phyloP scores from a whole-genome alignment of 2,888 invertebrate species.

The Hanleya hanleyi region DNA sequence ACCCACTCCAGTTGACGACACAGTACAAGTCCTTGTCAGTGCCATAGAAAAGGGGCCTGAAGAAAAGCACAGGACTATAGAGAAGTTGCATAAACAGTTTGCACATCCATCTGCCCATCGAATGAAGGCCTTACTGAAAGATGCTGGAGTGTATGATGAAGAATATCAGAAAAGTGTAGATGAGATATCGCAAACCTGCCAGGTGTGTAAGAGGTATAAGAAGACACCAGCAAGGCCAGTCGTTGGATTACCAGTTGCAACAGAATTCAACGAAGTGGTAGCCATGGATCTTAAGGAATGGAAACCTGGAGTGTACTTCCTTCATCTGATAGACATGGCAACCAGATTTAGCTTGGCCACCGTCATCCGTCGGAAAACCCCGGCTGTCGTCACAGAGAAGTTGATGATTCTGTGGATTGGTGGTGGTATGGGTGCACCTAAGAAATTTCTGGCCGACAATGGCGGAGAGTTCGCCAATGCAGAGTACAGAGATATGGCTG shows the following conservation, averaged over 20 bases:
- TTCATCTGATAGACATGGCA: slow-evolving; percentile 29
- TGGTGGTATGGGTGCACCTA: slow-evolving; percentile 22
- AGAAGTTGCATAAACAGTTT: slow-evolving; percentile 5
- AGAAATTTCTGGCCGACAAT: slow-evolving; percentile 27
- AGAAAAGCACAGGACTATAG: slow-evolving; percentile 16
- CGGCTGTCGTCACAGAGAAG: slow-evolving; percentile 23
- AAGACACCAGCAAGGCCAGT: slow-evolving; percentile 6
- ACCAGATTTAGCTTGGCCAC: slow-evolving; percentile 32
- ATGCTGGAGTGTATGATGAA: not conserved
- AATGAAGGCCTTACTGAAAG: not conserved
- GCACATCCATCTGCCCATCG: slow-evolving; percentile 3
- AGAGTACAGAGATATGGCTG: slow-evolving; percentile 29
- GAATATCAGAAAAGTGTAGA: slow-evolving; percentile 20
- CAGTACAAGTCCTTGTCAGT: not conserved
- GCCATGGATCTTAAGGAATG: not conserved
- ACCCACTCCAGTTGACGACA: not conserved
- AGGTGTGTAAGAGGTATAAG: slow-evolving; percentile 14
- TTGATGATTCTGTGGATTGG: slow-evolving; percentile 28
- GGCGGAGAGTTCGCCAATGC: slow-evolving; percentile 36
- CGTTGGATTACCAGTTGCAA: slow-evolving; percentile 1
- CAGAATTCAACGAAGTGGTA: slow-evolving; percentile 11
- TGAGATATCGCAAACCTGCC: slow-evolving; percentile 22
- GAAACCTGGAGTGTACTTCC: slow-evolving; percentile 1
- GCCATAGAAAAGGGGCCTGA: slow-evolving; percentile 3
- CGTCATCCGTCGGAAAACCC: slow-evolving; percentile 22